phyloP scores from a whole-genome alignment of 1,140 invertebrate species.

The Chlorops oryzae region DNA sequence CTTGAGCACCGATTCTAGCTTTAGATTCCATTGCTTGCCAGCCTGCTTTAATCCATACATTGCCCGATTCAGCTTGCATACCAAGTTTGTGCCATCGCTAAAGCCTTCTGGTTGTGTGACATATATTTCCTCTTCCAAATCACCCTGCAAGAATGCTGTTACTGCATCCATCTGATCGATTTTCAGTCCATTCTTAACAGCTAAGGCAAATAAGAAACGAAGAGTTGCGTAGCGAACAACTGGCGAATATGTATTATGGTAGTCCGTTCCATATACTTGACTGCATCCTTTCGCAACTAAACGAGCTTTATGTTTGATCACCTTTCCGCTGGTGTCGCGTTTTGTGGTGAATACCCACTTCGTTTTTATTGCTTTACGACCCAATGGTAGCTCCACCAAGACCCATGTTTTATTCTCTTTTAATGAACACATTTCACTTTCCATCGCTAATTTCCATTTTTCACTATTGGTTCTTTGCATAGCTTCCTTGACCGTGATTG shows the following conservation, averaged over 20 bases:
- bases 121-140: too few species aligned
- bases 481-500: slow-evolving; percentile 11
- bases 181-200: too few species aligned
- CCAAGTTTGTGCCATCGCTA: slow-evolving; percentile 11
- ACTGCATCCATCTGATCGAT: too few species aligned
- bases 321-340: not conserved
- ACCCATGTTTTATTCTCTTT: slow-evolving; percentile 22
- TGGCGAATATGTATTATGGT: too few species aligned
- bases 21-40: slow-evolving; percentile 28
- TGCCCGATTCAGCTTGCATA: slow-evolving; percentile 35
- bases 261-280: too few species aligned
- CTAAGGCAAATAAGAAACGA: too few species aligned
- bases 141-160: too few species aligned
- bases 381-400: slow-evolving; percentile 14
- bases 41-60: slow-evolving; percentile 47
- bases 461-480: slow-evolving; percentile 5
- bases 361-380: slow-evolving; percentile 14
- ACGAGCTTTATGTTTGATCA: slow-evolving; percentile 1
- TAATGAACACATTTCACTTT: slow-evolving; percentile 15
- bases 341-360: slow-evolving; percentile 33
- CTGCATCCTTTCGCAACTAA: slow-evolving; percentile 10
- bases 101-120: not conserved
- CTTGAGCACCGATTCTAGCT: slow-evolving; percentile 25
- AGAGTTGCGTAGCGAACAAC: too few species aligned
- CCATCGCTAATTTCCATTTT: slow-evolving; percentile 20